Percentiles rank a stretch among this genome's conserved stretches.
phyloP scores from a whole-genome alignment of 2,113 vertebrate genomes.

The Hystrix cristata region DNA sequence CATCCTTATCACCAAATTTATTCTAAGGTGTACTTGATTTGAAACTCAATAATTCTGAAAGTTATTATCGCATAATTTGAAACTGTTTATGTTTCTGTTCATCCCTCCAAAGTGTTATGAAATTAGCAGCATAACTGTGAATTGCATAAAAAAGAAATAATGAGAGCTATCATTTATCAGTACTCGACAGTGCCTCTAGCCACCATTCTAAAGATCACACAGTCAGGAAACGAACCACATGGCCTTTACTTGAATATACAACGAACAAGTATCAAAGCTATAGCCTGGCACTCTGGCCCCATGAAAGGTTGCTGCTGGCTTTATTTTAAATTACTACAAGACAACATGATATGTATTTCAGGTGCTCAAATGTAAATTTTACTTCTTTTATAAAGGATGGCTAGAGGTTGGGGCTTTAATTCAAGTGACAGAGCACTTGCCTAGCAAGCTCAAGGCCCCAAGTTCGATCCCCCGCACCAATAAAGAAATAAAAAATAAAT shows the following conservation, averaged over 20 bases:
- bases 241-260: neutral
- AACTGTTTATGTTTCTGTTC: neutral
- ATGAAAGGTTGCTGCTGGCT: neutral
- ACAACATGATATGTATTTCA: neutral
- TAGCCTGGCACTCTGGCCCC: accelerated
- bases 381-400: conserved; percentile 36
- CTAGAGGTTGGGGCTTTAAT: neutral
- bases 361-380: neutral
- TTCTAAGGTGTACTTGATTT: neutral
- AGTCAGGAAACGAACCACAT: neutral
- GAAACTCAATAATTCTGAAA: neutral
- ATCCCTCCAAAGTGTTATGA: neutral
- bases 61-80: neutral
- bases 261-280: neutral
- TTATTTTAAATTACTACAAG: neutral
- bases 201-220: neutral
- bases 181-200: neutral
- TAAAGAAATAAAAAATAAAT: too few species aligned
- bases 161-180: neutral
- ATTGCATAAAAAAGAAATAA: neutral
- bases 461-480: too few species aligned
- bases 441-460: too few species aligned
- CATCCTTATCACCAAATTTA: neutral
- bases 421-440: too few species aligned
- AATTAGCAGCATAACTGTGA: neutral